Base-by-base conservation (phyloP, 2,113 vertebrate genomes). In the Podarcis raffonei region DNA sequence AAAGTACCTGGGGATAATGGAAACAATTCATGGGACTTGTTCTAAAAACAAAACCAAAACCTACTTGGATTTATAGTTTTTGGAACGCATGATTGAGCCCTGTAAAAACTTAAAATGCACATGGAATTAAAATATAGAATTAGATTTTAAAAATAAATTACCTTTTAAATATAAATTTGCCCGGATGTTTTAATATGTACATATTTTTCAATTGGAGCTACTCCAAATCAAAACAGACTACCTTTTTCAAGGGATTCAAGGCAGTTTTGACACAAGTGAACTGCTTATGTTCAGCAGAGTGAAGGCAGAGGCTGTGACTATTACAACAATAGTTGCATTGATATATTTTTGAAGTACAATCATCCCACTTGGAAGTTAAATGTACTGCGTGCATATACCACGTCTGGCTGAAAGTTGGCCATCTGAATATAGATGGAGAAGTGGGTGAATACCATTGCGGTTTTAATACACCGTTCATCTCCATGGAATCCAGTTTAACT, bases 281-380 rank as follows among this genome's bases (percentile, higher is more conserved):
- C 9, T 35, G 80, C 57, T 25, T 13, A 57, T 25, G 22, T 75
- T 74, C 42, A 72, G 83, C 71, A 74, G n/a, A 83, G 6, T 69
- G 35, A 83, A n/a, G 53, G 6, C 15, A 30, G 8, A 53, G 25
- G 16, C 27, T 59, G 30, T n/a, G 53, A n/a, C 7, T 81, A 53
- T 62, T 20, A n/a, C 53, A 32, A 3, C 30, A 32, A 15, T 30
- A 27, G 59, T 18, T 71, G 37, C 23, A 16, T 6, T 83, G 25
- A 37, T 82, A n/a, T 20, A 13, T 66, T 66, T 39, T 69, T 32
- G 7, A 69, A 83, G 25, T 27, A 83, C 65, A 69, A 71, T 8
- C 22, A 66, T 18, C 78, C 35, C 37, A 22, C 25, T 78, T 78
- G 39, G 39, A 25, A 78, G 76, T 25, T 92, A 88, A 92, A 75